Base-by-base conservation (phyloP, 1,140 invertebrate species). In the Brachionus calyciflorus region DNA sequence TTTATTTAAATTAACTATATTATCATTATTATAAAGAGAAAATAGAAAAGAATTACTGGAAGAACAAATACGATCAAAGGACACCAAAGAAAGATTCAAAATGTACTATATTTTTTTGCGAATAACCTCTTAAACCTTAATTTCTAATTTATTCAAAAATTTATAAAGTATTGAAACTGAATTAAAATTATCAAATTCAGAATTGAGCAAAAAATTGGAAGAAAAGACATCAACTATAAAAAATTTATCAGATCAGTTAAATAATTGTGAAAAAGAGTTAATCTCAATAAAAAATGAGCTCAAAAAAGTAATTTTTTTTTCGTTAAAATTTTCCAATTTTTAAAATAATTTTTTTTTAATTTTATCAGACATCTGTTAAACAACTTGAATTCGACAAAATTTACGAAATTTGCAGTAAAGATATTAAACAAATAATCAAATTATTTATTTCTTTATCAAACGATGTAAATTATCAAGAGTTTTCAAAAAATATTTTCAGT, bases 201-300 rank as follows among this genome's bases (percentile, higher is more conserved):
- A 65, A 12, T 44, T 65, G 37, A 65, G 37, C 17, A 37, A 65
- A 65, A 65, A 24, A 28, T 41, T 65, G 14, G 60, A 65, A 1
- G 60, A 65, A 44, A 65, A 65, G 44, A 44, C 37, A 12, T 37
- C 60, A 7, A 44, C 60, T 2, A 65, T 65, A 9, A 65, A 65
- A 65, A 65, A 65, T 65, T 17, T 65, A 41, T 65, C 60, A 65
- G 40, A 41, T 44, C 60, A 65, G 30, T 44, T 65, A 26, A 65
- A 65, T 24, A 10, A 44, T 2, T 65, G 40, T 44, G 60, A 65
- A 65, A 65, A 65, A 65, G 60, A 65, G 37, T 37, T 65, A 24
- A 24, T 44, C 24, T 65, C 40, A 26, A 65, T 65, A 3, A 65
- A 65, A 65, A 65, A 21, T 12, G 60, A 65, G n/a, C 40, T 65